A percentile compares a stretch with the other conserved stretches of the same genome.
phyloP scores from a whole-genome alignment of 2,113 vertebrate genomes.

The Pollimyrus isidori region DNA sequence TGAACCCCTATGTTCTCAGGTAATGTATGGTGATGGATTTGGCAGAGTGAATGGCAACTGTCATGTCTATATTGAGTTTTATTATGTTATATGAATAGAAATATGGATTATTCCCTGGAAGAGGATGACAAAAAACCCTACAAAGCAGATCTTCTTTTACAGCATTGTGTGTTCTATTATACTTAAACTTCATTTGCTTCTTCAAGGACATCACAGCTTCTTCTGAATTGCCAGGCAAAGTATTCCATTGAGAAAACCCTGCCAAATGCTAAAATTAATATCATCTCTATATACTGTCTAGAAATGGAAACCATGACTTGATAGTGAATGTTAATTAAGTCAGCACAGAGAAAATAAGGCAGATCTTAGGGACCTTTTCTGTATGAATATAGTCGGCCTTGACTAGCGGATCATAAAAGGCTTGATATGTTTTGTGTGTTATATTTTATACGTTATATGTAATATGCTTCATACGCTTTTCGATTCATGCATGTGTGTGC shows the following conservation, averaged over 20 bases:
- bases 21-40: neutral
- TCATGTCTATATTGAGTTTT: neutral
- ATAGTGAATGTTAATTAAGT: slow-evolving; percentile 2
- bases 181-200: slow-evolving; percentile 1
- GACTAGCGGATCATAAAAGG: neutral
- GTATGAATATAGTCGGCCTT: neutral
- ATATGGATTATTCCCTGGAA: neutral
- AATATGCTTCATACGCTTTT: neutral
- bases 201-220: neutral
- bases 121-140: neutral
- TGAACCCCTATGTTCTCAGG: neutral
- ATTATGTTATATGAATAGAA: neutral
- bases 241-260: neutral
- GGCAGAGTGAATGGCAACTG: neutral
- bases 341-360: neutral
- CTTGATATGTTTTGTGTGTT: neutral
- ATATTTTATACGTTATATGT: neutral
- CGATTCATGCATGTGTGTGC: neutral
- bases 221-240: neutral
- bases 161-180: neutral
- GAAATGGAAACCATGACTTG: neutral
- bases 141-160: neutral
- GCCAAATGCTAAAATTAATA: neutral
- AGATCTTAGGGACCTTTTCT: neutral
- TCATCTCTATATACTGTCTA: neutral